Evolutionary conservation across 2,113 vertebrate species (phyloP).

Genomic region (Cyanistes caeruleus): DNA sequence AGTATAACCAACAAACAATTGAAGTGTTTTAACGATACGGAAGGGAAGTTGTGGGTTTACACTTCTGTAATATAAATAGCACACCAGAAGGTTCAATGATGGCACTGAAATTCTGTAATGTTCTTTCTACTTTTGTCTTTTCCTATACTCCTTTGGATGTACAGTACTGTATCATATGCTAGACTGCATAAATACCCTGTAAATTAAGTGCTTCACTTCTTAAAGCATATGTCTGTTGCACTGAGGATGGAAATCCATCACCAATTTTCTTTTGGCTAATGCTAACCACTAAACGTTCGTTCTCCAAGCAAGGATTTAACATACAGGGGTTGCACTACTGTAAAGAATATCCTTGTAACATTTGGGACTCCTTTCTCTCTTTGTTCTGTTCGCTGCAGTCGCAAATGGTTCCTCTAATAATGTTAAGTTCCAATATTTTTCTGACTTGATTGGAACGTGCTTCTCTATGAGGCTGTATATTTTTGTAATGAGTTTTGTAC

Average conservation of each 20-base stretch:
- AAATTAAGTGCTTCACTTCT: slow-evolving; percentile 77
- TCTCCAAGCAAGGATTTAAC: slow-evolving; percentile 74
- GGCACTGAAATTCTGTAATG: slow-evolving; percentile 78
- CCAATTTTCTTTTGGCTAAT: slow-evolving; percentile 77
- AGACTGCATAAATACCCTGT: slow-evolving; percentile 80
- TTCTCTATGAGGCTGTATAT: slow-evolving; percentile 95
- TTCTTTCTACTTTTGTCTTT: slow-evolving; percentile 81
- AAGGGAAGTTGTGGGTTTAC: slow-evolving; percentile 56
- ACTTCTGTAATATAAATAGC: slow-evolving; percentile 70
- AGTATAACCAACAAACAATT: slow-evolving; percentile 34
- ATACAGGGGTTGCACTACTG: slow-evolving; percentile 76
- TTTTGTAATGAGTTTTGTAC: slow-evolving; percentile 94
- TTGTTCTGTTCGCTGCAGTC: slow-evolving; percentile 74
- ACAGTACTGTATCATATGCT: slow-evolving; percentile 79
- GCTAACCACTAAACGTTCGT: slow-evolving; percentile 65
- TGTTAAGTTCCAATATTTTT: slow-evolving; percentile 87
- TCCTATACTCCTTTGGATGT: slow-evolving; percentile 79
- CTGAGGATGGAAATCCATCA: slow-evolving; percentile 80
- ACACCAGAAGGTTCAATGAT: slow-evolving; percentile 62
- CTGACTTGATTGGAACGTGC: slow-evolving; percentile 83
- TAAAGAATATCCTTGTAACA: slow-evolving; percentile 74
- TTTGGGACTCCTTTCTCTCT: slow-evolving; percentile 76
- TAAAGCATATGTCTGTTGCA: slow-evolving; percentile 81
- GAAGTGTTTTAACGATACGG: slow-evolving; percentile 24
- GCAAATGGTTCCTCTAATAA: slow-evolving; percentile 76